Base-by-base conservation (phyloP, 2,888 invertebrate species). In the Apoderus coryli region DNA sequence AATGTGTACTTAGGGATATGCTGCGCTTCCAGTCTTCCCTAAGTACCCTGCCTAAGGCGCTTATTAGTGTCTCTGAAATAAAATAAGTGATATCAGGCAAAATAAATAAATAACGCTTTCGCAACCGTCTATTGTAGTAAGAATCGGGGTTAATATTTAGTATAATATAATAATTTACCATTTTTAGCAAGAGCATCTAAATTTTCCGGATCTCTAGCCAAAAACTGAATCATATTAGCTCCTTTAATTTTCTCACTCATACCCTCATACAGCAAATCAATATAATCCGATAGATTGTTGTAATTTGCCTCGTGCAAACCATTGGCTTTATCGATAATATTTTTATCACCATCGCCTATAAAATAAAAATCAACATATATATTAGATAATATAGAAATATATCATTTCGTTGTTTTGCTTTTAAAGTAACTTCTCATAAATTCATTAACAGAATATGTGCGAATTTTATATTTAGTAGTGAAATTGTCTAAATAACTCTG, bases 11-110 rank as follows among this genome's bases (percentile, higher is more conserved):
- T 35, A 98, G 62, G 56, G 96, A 93, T 49, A 93, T 79, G 56
- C 88, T 95, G 53, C 86, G 77, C 59, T 86, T 86, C 86, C 93
- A 96, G 61, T 98, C 96, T 64, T 98, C 98, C 42, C 95, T 72
- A 31, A 98, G 64, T 16, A 96, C 92, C 52, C 98, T 70, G 7
- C 93, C 86, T 45, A 98, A 65, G 22, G 95, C 96, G 62, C 93
- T 93, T 29, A 98, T 65, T 31, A 95, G 72, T 22, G 90, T 88
- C 63, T 96, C 86, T 84, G 60, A 44, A 69, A 61, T 39, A 39
- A 41, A 37, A 39, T 22, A 34, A 13, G 32, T 24, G 33, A 30
- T 31, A 29, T 24, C 40, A 27, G 6, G 19, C 19, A 7, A 19
- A 31, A 28, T 19, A n/a, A 25, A 32, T 32, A 25, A 31, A 35